These are phyloP conservation scores for Camptogramma bilineatum DNA, from an alignment of 2,888 invertebrate species.

Conservation along the genomic window DNA sequence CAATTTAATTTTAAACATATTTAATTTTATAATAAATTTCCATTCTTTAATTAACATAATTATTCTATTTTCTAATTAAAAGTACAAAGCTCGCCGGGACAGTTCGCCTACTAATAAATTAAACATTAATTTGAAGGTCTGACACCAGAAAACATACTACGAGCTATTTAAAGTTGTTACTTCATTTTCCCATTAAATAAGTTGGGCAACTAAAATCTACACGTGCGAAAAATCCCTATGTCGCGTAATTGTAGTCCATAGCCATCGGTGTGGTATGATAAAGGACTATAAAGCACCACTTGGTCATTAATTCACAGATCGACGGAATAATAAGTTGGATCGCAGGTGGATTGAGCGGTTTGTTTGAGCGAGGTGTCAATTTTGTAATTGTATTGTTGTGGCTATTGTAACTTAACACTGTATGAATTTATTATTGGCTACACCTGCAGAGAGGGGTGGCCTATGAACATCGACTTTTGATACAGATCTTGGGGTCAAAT, in stretches of 20 bases:
- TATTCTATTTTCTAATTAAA: too few relatives aligned
- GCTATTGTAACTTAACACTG: neutral
- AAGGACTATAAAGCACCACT: constrained; percentile 52
- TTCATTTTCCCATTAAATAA: neutral
- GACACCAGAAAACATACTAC: neutral
- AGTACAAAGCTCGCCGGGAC: too few relatives aligned
- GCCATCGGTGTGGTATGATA: constrained; percentile 57
- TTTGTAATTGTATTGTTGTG: constrained; percentile 8
- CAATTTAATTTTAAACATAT: too few relatives aligned
- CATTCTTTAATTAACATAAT: too few relatives aligned
- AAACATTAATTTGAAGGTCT: too few relatives aligned
- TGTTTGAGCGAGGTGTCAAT: constrained; percentile 11
- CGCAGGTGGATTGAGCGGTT: constrained; percentile 34
- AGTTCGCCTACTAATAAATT: too few relatives aligned
- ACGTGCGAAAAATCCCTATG: constrained; percentile 16
- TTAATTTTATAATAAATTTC: too few relatives aligned
- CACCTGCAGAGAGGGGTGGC: too few relatives aligned
- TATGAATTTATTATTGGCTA: neutral
- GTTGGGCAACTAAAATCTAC: constrained; percentile 10
- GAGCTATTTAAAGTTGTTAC: neutral
- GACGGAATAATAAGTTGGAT: constrained; percentile 60
- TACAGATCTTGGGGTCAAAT: too few relatives aligned
- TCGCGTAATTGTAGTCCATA: constrained; percentile 34
- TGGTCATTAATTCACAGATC: constrained; percentile 51
- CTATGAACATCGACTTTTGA: too few relatives aligned